Percentiles rank a stretch among this genome's conserved stretches.
These are phyloP conservation scores for Glossophaga mutica DNA, from an alignment of 2,797 vertebrate species.

Conservation along the genomic window DNA sequence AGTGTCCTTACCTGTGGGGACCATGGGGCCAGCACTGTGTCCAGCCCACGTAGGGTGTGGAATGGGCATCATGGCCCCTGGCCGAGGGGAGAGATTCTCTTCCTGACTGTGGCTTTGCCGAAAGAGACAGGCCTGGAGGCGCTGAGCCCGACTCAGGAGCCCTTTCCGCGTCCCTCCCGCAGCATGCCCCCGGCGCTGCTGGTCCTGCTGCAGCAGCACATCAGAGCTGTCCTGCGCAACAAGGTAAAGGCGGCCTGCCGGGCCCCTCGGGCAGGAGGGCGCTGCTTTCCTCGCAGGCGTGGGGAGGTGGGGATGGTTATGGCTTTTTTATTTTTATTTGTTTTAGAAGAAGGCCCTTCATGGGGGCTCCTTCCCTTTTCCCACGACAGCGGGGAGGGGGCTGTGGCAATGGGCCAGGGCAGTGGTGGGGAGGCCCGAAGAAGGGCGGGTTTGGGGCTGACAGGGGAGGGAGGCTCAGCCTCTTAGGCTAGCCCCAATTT, in stretches of 20 bases:
- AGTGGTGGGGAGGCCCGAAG: not conserved
- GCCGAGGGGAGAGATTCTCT: not conserved
- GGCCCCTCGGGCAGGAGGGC: fast-evolving
- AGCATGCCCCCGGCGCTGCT: not conserved
- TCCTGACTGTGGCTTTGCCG: not conserved
- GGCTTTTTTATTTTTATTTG: not conserved
- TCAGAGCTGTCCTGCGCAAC: not conserved
- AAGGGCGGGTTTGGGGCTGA: fast-evolving
- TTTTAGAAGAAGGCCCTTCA: not conserved
- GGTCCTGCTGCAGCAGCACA: not conserved
- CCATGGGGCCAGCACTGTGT: fast-evolving
- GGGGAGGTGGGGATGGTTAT: not conserved
- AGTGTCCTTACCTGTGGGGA: not conserved
- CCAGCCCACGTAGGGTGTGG: not conserved
- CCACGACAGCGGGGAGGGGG: not conserved
- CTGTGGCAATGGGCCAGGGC: fast-evolving
- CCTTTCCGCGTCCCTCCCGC: not conserved
- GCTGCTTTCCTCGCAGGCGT: fast-evolving
- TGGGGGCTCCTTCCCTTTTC: not conserved
- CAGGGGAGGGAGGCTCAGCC: no score
- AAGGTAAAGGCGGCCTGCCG: not conserved
- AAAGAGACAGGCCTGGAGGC: fast-evolving
- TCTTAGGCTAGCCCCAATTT: not conserved
- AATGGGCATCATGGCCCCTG: not conserved
- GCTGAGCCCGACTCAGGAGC: not conserved